phyloP scores from a whole-genome alignment of 2,888 invertebrate genomes.

The Eristalinus aeneus region DNA sequence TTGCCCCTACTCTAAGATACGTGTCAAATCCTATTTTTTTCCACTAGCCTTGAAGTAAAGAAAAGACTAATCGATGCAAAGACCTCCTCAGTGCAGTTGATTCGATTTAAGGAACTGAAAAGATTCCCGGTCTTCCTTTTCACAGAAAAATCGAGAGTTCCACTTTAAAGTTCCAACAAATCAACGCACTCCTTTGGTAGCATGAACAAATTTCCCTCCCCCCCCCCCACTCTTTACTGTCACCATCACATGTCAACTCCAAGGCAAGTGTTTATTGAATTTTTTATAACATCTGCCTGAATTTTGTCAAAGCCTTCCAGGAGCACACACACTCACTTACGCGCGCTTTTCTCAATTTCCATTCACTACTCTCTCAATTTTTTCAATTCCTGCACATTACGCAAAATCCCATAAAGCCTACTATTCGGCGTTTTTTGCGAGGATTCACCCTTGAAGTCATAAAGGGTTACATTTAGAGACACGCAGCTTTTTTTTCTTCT shows the following conservation, averaged over 20 bases:
- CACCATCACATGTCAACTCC: not conserved
- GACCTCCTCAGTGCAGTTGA: no score
- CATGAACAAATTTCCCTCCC: no score
- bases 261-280: not conserved
- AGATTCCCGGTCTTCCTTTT: no score
- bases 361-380: not conserved
- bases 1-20: no score
- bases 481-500: not conserved
- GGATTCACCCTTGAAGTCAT: conserved; percentile 19
- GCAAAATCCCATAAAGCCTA: conserved; percentile 27
- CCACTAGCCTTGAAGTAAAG: no score
- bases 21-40: no score
- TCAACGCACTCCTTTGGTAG: no score
- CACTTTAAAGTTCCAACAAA: no score
- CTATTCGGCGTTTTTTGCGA: conserved; percentile 18
- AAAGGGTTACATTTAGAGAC: conserved; percentile 18
- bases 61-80: no score
- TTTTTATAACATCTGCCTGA: not conserved
- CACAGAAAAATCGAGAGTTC: no score
- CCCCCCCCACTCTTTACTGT: no score
- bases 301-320: not conserved
- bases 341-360: not conserved
- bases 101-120: no score
- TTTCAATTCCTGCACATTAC: conserved; percentile 21
- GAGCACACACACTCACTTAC: not conserved